A percentile compares a stretch with the other conserved stretches of the same genome.
These are phyloP conservation scores for Bergia puertoricense DNA, from an alignment of 92 coral and sea anemone species.

Conservation along the genomic window DNA sequence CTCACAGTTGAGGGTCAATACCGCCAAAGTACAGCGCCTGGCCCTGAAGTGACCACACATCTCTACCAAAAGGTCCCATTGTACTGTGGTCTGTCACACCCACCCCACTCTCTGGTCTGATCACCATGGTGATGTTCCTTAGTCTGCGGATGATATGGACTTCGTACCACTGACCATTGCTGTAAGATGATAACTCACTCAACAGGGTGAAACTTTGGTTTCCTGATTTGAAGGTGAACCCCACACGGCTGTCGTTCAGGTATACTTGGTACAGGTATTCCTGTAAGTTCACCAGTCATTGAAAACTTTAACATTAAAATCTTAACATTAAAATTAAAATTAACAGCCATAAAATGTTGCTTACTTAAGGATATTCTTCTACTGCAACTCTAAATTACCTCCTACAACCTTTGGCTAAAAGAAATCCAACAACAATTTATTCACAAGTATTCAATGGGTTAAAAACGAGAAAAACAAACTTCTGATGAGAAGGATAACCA, in stretches of 20 bases:
- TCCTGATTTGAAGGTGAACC: slow-evolving; percentile 70
- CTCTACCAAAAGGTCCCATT: slow-evolving; percentile 41
- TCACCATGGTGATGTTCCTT: slow-evolving; percentile 72
- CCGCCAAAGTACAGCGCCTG: slow-evolving; percentile 83
- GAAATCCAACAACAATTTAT: background rate
- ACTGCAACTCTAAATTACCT: background rate
- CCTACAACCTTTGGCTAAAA: background rate
- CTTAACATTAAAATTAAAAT: background rate
- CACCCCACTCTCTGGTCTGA: slow-evolving; percentile 64
- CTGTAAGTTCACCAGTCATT: slow-evolving; percentile 42
- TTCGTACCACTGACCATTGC: slow-evolving; percentile 90
- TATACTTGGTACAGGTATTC: slow-evolving; percentile 76
- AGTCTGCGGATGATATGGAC: slow-evolving; percentile 80
- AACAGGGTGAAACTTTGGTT: slow-evolving; percentile 46
- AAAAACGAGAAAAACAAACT: background rate
- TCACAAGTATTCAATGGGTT: background rate
- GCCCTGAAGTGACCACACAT: slow-evolving; percentile 59
- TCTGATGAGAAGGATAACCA: background rate
- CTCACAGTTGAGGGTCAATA: slow-evolving; percentile 78
- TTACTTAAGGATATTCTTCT: background rate
- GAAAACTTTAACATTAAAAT: too few species aligned
- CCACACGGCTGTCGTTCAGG: slow-evolving; percentile 71
- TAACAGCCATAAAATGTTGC: background rate
- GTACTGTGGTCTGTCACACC: slow-evolving; percentile 55
- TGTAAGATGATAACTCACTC: slow-evolving; percentile 68